Evolutionary conservation across 2,797 vertebrate species (phyloP).

Genomic region (Perodicticus potto): DNA sequence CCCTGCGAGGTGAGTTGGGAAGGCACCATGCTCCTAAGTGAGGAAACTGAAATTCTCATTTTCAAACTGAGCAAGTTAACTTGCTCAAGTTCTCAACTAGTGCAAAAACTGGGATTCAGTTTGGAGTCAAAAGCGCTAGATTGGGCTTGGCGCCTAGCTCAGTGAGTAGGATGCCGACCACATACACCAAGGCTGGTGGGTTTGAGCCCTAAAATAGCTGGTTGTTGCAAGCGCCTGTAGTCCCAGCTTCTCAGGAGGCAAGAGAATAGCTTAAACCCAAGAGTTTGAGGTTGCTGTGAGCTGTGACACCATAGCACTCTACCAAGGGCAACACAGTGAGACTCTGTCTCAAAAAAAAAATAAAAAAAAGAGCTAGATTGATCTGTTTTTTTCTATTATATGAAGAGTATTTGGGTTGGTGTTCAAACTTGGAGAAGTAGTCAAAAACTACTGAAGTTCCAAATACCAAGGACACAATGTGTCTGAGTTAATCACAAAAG

Average conservation of each 20-base stretch:
- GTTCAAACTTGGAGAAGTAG: conserved; percentile 6
- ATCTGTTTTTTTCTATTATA: background rate
- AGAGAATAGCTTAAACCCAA: too few species aligned
- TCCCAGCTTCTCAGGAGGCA: too few species aligned
- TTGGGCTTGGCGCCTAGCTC: too few species aligned
- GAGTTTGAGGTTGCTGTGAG: too few species aligned
- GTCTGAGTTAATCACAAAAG: conserved; percentile 38
- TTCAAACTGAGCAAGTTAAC: background rate
- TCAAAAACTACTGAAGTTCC: conserved; percentile 4
- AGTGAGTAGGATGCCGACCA: too few species aligned
- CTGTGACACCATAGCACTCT: too few species aligned
- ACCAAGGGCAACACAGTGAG: too few species aligned
- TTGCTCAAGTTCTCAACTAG: background rate
- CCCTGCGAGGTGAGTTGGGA: background rate
- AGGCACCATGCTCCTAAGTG: background rate
- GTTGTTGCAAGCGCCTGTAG: too few species aligned
- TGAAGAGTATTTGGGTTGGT: conserved; percentile 20
- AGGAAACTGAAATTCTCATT: background rate
- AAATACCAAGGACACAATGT: conserved; percentile 2
- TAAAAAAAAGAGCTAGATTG: background rate
- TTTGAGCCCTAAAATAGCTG: too few species aligned
- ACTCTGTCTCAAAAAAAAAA: too few species aligned
- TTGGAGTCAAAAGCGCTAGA: background rate
- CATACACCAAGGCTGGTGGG: too few species aligned
- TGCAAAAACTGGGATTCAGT: background rate